Evolutionary conservation across 2,888 invertebrate species (phyloP).

Genomic region (Pristionchus entomophagus): DNA sequence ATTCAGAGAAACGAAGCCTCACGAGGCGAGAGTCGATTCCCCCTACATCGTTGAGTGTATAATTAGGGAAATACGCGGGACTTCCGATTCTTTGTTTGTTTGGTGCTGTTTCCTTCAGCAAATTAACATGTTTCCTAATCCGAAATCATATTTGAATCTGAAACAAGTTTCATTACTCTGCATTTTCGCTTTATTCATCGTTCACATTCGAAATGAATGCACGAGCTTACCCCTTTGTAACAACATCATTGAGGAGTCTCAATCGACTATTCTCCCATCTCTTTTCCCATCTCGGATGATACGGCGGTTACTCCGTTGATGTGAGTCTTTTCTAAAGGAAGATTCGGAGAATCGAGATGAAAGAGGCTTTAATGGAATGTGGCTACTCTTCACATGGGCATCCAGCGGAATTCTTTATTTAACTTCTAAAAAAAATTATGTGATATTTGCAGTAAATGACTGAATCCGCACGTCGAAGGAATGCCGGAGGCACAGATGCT

Average conservation of each 20-base stretch:
- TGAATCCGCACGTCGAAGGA: background rate
- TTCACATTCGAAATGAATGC: constrained; percentile 7
- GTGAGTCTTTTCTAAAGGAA: background rate
- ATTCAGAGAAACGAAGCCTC: background rate
- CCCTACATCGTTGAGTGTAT: background rate
- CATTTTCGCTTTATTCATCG: background rate
- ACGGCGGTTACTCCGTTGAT: background rate
- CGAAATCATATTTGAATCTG: too few species aligned
- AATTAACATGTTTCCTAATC: too few species aligned
- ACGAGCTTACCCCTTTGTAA: background rate
- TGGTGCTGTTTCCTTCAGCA: too few species aligned
- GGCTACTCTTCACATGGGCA: background rate
- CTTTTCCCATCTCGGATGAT: background rate
- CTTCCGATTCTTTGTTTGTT: background rate
- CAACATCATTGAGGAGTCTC: constrained; percentile 23
- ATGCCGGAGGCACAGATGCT: background rate
- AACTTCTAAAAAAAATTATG: background rate
- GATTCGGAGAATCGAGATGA: background rate
- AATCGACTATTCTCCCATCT: background rate
- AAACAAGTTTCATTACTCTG: too few species aligned
- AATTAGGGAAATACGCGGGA: background rate
- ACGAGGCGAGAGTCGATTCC: background rate
- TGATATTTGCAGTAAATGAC: background rate
- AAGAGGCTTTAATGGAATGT: background rate
- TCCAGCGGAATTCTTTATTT: too few species aligned